Evolutionary conservation across 2,113 vertebrate species (phyloP), one percentile per base, ranked within the genome.

Genomic region (Colossoma macropomum): DNA sequence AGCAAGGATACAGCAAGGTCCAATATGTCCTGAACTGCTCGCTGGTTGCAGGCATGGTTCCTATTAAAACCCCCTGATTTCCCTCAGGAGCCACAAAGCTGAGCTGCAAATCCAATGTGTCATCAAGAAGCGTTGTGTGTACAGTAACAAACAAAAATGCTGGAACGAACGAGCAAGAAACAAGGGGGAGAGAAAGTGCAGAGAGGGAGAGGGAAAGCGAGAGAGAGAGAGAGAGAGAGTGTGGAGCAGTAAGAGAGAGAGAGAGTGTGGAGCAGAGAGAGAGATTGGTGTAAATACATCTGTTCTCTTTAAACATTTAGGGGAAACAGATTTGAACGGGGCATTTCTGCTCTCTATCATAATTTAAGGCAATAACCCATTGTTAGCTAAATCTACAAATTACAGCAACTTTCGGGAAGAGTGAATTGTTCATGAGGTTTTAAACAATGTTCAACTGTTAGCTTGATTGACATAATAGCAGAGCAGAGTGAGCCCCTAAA

Each of bases 31-130:
- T 50, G 23, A 56, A 59, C 72, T 79, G 76, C 63, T 83, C 38
- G 34, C 17, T 80, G 81, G 38, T 71, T 69, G n/a, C 50, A 81
- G 81, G 69, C 87, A 90, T 93, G 92, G 92, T 94, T 94, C 89
- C 82, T 81, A 94, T 93, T 94, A 93, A 81, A 87, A 45, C 85
- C 73, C 0, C 75, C 79, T 90, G 83, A 91, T 92, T 92, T 93
- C 91, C 89, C 90, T 28, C 59, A 83, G 88, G 91, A 92, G 73
- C 84, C 84, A 30, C 63, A 65, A 60, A 88, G 89, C 83, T 76
- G 85, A 83, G 87, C 83, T 86, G 76, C 87, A 88, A 85, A 91
- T 89, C 86, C 85, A 28, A 59, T 85, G 88, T 92, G 91, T 93
- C 87, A 86, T 90, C 91, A 91, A 85, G 88, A 90, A 87, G 86